Evolutionary conservation across 2,113 vertebrate genomes (phyloP).

Genomic region (Thunnus thynnus): DNA sequence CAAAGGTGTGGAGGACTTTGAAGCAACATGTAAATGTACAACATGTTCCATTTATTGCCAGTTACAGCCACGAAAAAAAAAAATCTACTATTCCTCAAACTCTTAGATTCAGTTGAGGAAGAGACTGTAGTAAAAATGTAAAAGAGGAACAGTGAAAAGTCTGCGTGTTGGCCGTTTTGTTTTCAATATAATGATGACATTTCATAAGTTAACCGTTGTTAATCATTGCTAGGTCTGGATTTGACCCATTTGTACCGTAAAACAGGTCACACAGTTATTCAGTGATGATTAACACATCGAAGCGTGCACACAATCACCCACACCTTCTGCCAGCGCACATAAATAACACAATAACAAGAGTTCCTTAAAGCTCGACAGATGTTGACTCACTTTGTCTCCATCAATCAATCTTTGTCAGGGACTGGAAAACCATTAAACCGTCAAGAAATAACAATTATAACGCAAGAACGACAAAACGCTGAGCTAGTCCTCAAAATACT

Average conservation of each 20-base stretch:
- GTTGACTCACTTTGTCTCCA: constrained; percentile 18
- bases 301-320: neutral
- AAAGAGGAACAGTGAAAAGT: neutral
- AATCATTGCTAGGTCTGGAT: constrained; percentile 70
- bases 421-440: constrained; percentile 2
- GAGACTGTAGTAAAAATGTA: neutral
- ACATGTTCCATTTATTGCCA: constrained; percentile 28
- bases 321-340: constrained; percentile 20
- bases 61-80: constrained; percentile 18
- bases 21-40: constrained; percentile 34
- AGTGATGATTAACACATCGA: constrained; percentile 59
- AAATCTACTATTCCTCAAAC: neutral
- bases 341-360: constrained; percentile 45
- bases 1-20: constrained; percentile 37
- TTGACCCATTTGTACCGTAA: constrained; percentile 47
- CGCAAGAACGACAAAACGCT: neutral
- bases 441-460: neutral
- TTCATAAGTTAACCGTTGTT: constrained; percentile 59
- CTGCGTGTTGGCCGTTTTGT: constrained; percentile 16
- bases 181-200: constrained; percentile 7
- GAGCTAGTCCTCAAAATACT: neutral
- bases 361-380: constrained; percentile 15
- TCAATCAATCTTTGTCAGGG: neutral
- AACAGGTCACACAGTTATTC: constrained; percentile 51
- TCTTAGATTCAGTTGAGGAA: neutral